These are phyloP conservation scores for Aldrovandia affinis DNA, from an alignment of 2,797 vertebrate species.

Conservation along the genomic window DNA sequence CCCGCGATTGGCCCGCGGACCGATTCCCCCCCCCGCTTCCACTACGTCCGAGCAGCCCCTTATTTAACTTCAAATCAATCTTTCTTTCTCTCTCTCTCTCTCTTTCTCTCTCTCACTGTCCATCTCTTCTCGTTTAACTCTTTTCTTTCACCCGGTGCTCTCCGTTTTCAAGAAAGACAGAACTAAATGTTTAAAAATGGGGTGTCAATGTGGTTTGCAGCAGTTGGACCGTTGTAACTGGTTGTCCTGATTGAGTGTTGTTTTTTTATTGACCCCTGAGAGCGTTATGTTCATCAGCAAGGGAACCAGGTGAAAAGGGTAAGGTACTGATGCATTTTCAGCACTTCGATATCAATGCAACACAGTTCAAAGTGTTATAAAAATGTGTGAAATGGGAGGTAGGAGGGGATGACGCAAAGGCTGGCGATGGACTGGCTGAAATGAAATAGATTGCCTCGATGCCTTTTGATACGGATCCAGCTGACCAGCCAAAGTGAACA, in stretches of 20 bases:
- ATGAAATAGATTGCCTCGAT: neutral
- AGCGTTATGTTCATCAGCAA: constrained; percentile 5
- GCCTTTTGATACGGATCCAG: neutral
- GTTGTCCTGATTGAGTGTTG: neutral
- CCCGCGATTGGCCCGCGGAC: constrained; percentile 44
- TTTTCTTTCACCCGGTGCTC: neutral
- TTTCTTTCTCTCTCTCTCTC: constrained; percentile 1
- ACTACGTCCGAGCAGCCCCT: neutral
- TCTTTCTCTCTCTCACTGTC: constrained; percentile 15
- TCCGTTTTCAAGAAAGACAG: neutral
- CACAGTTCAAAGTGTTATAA: neutral
- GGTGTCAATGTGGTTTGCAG: neutral
- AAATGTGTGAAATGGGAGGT: neutral
- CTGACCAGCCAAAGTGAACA: constrained; percentile 40
- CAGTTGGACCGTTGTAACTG: too few relatives aligned
- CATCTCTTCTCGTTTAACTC: fast-evolving
- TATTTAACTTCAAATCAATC: neutral
- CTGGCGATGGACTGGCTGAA: neutral
- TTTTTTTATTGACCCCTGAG: neutral
- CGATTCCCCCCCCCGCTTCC: neutral
- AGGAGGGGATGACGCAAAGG: neutral
- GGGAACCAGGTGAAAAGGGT: neutral
- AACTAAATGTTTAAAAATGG: constrained; percentile 12
- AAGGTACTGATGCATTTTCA: neutral
- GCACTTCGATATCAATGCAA: neutral